phyloP scores from a whole-genome alignment of 2,797 vertebrate species.

The Salmo trutta region DNA sequence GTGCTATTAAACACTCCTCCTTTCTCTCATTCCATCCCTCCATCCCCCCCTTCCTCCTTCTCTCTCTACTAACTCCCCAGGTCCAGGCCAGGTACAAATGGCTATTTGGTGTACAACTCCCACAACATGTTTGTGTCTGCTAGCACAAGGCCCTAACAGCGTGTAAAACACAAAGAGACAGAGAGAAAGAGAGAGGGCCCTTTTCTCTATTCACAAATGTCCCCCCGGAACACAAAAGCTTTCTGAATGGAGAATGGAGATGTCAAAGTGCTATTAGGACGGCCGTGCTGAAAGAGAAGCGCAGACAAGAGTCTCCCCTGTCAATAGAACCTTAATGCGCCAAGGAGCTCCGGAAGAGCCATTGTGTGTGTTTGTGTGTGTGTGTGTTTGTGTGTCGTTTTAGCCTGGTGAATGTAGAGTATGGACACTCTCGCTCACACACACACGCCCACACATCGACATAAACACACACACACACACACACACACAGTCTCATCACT shows the following conservation, averaged over 20 bases:
- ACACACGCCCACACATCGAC: neutral
- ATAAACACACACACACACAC: neutral
- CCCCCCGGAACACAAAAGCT: slow-evolving; percentile 74
- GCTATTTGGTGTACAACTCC: slow-evolving; percentile 90
- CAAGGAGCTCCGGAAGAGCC: slow-evolving; percentile 60
- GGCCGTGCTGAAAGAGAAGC: slow-evolving; percentile 67
- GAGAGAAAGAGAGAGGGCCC: slow-evolving; percentile 40
- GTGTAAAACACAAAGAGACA: slow-evolving; percentile 83
- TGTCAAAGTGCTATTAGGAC: slow-evolving; percentile 75
- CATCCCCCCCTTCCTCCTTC: slow-evolving; percentile 21
- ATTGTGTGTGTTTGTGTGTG: slow-evolving; percentile 15
- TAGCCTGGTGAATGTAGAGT: slow-evolving; percentile 33
- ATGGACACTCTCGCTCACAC: neutral
- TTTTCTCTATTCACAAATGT: slow-evolving; percentile 82
- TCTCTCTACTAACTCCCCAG: slow-evolving; percentile 64
- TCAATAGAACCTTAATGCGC: slow-evolving; percentile 75
- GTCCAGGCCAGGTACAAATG: slow-evolving; percentile 87
- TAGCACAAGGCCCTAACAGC: slow-evolving; percentile 78
- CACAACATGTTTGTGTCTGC: slow-evolving; percentile 79
- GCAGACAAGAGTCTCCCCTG: slow-evolving; percentile 42
- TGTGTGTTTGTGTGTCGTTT: slow-evolving; percentile 32
- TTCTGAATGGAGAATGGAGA: slow-evolving; percentile 72
- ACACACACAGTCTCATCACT: neutral
- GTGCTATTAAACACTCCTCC: slow-evolving; percentile 84
- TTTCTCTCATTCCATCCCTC: slow-evolving; percentile 29